phyloP scores from a whole-genome alignment of 2,888 invertebrate species.

The Abscondita cerata region DNA sequence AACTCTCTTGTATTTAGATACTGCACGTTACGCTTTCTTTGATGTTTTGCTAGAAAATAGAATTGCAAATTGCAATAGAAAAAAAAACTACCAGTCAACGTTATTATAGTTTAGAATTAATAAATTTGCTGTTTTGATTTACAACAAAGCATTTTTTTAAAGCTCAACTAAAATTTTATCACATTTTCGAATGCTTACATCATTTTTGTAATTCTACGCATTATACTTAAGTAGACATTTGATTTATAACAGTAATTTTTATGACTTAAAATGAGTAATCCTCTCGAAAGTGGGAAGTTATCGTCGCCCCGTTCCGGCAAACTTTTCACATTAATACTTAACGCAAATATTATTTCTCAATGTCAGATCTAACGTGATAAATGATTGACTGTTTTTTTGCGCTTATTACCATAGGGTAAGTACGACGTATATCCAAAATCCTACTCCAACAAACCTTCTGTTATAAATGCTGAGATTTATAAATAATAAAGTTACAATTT shows the following conservation, averaged over 20 bases:
- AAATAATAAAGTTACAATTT: no score
- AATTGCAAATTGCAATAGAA: no score
- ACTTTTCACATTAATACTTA: constrained; percentile 34
- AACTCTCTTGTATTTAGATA: constrained; percentile 6
- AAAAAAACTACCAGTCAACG: no score
- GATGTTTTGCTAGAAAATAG: not conserved
- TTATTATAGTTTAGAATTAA: no score
- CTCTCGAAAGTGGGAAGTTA: constrained; percentile 27
- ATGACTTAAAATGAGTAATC: constrained; percentile 31
- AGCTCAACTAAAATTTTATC: no score
- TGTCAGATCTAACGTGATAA: constrained; percentile 31
- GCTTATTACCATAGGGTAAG: no score
- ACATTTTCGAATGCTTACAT: constrained; percentile 3
- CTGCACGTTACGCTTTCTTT: constrained; percentile 2
- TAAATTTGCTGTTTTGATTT: not conserved
- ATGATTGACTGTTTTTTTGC: constrained; percentile 15
- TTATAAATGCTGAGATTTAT: no score
- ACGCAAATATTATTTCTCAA: constrained; percentile 32
- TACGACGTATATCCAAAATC: no score
- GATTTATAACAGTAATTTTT: constrained; percentile 28
- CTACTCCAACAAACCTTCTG: no score
- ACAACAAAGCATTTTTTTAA: not conserved
- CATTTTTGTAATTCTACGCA: constrained; percentile 11
- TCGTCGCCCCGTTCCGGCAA: constrained; percentile 25
- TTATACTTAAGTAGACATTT: constrained; percentile 15